A percentile compares a stretch with the other conserved stretches of the same genome.
These are phyloP conservation scores for Drosophila virilis DNA, from an alignment of 1,140 invertebrate genomes.

Conservation along the genomic window DNA sequence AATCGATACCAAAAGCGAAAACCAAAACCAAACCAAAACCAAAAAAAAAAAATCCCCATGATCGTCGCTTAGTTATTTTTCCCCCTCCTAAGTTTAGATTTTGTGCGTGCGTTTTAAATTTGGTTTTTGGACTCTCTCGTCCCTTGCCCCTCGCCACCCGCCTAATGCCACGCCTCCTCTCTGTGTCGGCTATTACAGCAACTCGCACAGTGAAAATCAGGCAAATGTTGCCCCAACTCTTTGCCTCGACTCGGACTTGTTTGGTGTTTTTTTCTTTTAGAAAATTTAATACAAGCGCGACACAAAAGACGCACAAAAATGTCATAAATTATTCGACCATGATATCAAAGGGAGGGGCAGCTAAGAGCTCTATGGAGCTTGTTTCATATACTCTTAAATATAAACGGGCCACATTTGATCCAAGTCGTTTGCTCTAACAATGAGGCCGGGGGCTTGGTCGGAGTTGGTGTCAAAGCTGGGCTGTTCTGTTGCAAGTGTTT, in stretches of 20 bases:
- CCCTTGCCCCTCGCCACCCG: conserved; percentile 41
- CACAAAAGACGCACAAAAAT: conserved; percentile 83
- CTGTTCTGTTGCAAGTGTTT: conserved; percentile 10
- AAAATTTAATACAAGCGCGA: conserved; percentile 80
- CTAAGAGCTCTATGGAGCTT: conserved; percentile 56
- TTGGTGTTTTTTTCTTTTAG: conserved; percentile 46
- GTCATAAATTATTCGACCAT: conserved; percentile 83
- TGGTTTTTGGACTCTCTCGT: conserved; percentile 43
- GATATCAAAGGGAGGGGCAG: conserved; percentile 66
- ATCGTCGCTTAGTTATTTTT: conserved; percentile 65
- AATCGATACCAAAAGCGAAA: conserved; percentile 64
- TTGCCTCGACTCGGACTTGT: conserved; percentile 49
- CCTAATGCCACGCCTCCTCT: conserved; percentile 25
- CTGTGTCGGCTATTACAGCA: conserved; percentile 45
- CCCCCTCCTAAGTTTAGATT: conserved; percentile 53
- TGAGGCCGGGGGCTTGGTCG: conserved; percentile 1
- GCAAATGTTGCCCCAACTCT: conserved; percentile 60
- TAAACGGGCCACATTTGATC: conserved; percentile 60
- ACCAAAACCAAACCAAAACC: conserved; percentile 32
- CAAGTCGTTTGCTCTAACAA: conserved; percentile 32
- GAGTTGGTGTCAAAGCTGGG: neutral
- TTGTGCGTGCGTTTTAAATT: conserved; percentile 79
- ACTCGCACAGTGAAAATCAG: conserved; percentile 64
- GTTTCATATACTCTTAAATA: conserved; percentile 35
- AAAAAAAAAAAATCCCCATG: conserved; percentile 60